A percentile compares a stretch with the other conserved stretches of the same genome.
These are phyloP conservation scores for Chaetogeoica ovagalla DNA, from an alignment of 2,888 invertebrate genomes.

Conservation along the genomic window DNA sequence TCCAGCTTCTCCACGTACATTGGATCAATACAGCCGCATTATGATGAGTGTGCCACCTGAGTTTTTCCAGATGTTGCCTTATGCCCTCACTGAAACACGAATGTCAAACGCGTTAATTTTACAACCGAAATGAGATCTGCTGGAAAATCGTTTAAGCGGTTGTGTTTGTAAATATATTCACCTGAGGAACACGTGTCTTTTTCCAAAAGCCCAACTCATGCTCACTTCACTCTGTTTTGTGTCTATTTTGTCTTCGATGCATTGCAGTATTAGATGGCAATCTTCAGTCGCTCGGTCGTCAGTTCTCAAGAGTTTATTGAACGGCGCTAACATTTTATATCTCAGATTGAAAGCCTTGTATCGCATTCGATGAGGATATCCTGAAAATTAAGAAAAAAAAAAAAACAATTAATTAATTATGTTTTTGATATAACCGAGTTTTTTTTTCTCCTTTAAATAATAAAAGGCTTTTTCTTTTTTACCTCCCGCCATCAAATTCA, in stretches of 20 bases:
- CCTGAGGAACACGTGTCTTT: slow-evolving; percentile 86
- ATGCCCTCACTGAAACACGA: slow-evolving; percentile 75
- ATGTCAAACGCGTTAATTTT: background rate
- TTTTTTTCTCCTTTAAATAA: background rate
- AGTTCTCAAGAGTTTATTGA: slow-evolving; percentile 68
- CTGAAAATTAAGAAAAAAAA: slow-evolving; percentile 57
- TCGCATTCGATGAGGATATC: slow-evolving; percentile 92
- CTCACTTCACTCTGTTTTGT: slow-evolving; percentile 57
- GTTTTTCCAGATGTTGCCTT: slow-evolving; percentile 82
- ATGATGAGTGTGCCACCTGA: slow-evolving; percentile 76
- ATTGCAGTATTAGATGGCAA: slow-evolving; percentile 73
- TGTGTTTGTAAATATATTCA: slow-evolving; percentile 55
- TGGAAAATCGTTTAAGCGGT: background rate
- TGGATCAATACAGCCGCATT: slow-evolving; percentile 82
- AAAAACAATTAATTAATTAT: background rate
- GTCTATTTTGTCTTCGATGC: slow-evolving; percentile 56
- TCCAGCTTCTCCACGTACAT: slow-evolving; percentile 81
- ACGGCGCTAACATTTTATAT: slow-evolving; percentile 83
- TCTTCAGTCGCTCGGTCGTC: slow-evolving; percentile 77
- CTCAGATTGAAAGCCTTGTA: slow-evolving; percentile 88
- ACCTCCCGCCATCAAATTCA: slow-evolving; percentile 91
- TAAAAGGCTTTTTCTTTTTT: too few relatives aligned
- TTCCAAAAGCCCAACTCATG: slow-evolving; percentile 84
- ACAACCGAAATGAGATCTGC: background rate
- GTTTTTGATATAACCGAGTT: background rate